A percentile compares a stretch with the other conserved stretches of the same genome.
phyloP scores from a whole-genome alignment of 1,140 invertebrate species.

The Patella vulgata region DNA sequence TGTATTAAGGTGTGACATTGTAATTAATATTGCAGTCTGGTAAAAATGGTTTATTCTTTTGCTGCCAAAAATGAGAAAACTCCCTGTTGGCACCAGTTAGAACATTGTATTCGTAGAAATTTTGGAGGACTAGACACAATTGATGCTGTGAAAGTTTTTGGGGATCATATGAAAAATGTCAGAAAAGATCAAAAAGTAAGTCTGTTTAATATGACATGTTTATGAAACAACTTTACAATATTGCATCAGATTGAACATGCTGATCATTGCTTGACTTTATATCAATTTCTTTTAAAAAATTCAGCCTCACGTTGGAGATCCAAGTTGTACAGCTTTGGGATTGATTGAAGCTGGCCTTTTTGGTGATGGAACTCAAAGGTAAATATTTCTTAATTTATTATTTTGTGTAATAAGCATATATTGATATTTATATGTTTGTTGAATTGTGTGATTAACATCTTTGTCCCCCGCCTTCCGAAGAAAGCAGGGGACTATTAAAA shows the following conservation, averaged over 20 bases:
- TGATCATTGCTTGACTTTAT: no score
- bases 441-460: no score
- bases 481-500: no score
- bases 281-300: no score
- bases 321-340: conserved; percentile 30
- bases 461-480: no score
- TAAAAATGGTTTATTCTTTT: conserved; percentile 58
- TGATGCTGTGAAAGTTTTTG: conserved; percentile 47
- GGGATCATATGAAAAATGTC: conserved; percentile 21
- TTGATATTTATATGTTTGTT: no score
- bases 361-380: conserved; percentile 34
- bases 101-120: conserved; percentile 52
- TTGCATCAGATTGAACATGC: no score
- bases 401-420: no score
- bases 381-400: no score
- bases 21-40: conserved; percentile 33
- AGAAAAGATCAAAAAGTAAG: conserved; percentile 24
- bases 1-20: neutral
- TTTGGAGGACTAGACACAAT: conserved; percentile 54
- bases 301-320: conserved; percentile 28
- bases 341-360: conserved; percentile 38
- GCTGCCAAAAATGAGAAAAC: conserved; percentile 24
- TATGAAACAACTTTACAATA: neutral
- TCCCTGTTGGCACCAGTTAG: conserved; percentile 43
- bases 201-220: neutral